Evolutionary conservation across 2,113 vertebrate genomes (phyloP), one percentile per base, ranked within the genome.

Genomic region (Nibea coibor): DNA sequence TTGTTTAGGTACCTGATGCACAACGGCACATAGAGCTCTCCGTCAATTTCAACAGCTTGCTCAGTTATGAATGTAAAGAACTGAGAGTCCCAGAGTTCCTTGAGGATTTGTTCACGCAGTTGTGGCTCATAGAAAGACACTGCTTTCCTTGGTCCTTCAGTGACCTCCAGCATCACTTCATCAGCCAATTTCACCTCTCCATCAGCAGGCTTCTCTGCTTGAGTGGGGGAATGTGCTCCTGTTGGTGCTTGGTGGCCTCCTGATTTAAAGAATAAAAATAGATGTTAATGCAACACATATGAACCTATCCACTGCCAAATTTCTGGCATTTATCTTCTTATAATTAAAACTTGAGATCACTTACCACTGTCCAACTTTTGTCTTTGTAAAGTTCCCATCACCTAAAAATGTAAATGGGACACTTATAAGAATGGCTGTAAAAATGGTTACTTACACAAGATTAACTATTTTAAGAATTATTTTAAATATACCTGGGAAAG

Each of bases 11-110:
- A 96, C 81, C 94, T 85, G 83, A 95, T 92, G 72, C 93, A 93
- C 72, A 96, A 62, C 0, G 95, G 95, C 24, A 96, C 81, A n/a
- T 95, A 95, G n/a, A 66, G 80, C 75, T 91, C 90, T 0, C 92
- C 74, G 4, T 92, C 91, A 4, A 95, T 92, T 11, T 92, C 87
- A 5, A 93, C 87, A 1, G 85, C 78, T 54, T 93, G 89, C 61
- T 95, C 93, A 15, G 91, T 93, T 64, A 94, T 90, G 19, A 95
- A 42, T 1, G 95, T 93, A 67, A 96, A 96, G 84, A 94, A 95
- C 82, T 94, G 93, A 20, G 94, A 93, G 86, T 92, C 91, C 88
- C 92, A 93, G 28, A 95, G 87, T 70, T 96, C 94, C 84, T 94
- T 94, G 51, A 95, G 87, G 24, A 94, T 92, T 62, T 95, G 63